Evolutionary conservation across 2,888 invertebrate species (phyloP).

Genomic region (Abscondita cerata): DNA sequence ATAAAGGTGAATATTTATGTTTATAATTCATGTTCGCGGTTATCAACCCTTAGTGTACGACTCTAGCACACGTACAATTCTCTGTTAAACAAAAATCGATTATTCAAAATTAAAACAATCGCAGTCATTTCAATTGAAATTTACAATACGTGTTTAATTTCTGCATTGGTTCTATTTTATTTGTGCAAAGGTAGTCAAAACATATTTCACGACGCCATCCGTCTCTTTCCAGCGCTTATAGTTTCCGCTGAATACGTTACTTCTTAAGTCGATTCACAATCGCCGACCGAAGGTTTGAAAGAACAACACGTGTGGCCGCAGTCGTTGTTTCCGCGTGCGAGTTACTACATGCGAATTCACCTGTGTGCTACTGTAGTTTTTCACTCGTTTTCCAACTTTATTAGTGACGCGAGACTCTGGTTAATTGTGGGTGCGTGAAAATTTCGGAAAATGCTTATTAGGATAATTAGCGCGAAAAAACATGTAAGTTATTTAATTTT

Average conservation of each 20-base stretch:
- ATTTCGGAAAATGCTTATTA: no score
- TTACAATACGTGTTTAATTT: conserved; percentile 1
- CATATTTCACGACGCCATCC: conserved; percentile 19
- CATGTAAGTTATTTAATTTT: no score
- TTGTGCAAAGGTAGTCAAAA: conserved; percentile 23
- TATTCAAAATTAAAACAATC: background rate
- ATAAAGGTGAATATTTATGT: no score
- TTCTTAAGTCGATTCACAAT: conserved; percentile 25
- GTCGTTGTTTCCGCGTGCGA: conserved; percentile 52
- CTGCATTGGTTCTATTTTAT: background rate
- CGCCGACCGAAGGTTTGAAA: conserved; percentile 41
- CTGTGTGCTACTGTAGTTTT: conserved; percentile 27
- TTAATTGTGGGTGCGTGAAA: no score
- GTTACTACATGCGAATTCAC: conserved; percentile 40
- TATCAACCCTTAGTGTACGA: no score
- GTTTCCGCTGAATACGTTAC: conserved; percentile 17
- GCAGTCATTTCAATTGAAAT: background rate
- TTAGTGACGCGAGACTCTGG: no score
- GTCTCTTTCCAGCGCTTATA: conserved; percentile 13
- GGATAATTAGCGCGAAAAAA: no score
- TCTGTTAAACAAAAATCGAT: background rate
- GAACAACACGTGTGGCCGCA: conserved; percentile 51
- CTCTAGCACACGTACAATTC: no score
- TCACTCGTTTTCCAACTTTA: conserved; percentile 8
- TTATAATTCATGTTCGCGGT: no score